Conservation (phyloP, 2,888 invertebrate genomes). For the Eupithecia pulchellata region DNA sequence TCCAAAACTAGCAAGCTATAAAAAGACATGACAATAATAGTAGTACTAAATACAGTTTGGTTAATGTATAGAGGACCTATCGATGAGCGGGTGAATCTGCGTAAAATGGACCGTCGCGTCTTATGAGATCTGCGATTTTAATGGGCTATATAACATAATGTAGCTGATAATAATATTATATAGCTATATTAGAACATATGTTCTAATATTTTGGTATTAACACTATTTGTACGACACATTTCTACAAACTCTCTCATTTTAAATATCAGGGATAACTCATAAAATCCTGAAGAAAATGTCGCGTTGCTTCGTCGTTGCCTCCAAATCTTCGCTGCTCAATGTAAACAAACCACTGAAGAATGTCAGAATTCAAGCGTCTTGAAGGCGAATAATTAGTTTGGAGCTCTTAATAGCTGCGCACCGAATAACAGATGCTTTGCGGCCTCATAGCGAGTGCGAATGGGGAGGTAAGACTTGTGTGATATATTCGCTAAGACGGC, state of each 20-base stretch:
- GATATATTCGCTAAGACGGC: constrained; percentile 11
- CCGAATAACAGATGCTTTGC: constrained; percentile 67
- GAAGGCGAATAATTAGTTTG: constrained; percentile 80
- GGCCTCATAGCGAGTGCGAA: constrained; percentile 38
- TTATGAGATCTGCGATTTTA: not conserved
- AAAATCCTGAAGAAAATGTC: not conserved
- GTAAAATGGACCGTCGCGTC: not conserved
- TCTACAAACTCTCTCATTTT: not conserved
- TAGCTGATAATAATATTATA: too few relatives aligned
- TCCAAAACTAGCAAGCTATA: not conserved
- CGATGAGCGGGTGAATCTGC: too few relatives aligned
- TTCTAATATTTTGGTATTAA: too few relatives aligned
- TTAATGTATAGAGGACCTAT: not conserved
- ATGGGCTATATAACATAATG: not conserved
- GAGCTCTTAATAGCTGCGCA: constrained; percentile 55
- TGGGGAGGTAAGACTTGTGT: constrained; percentile 13
- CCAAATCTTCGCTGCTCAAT: constrained; percentile 48
- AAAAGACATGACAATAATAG: not conserved
- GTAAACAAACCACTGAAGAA: constrained; percentile 69
- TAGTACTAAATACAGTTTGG: not conserved
- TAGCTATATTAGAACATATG: too few relatives aligned
- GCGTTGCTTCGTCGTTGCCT: not conserved
- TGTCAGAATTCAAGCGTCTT: constrained; percentile 75
- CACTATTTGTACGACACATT: not conserved
- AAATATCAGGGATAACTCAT: not conserved